Percentiles rank a stretch among this genome's conserved stretches.
phyloP scores from a whole-genome alignment of 2,113 vertebrate species.

The Todiramphus chloris region DNA sequence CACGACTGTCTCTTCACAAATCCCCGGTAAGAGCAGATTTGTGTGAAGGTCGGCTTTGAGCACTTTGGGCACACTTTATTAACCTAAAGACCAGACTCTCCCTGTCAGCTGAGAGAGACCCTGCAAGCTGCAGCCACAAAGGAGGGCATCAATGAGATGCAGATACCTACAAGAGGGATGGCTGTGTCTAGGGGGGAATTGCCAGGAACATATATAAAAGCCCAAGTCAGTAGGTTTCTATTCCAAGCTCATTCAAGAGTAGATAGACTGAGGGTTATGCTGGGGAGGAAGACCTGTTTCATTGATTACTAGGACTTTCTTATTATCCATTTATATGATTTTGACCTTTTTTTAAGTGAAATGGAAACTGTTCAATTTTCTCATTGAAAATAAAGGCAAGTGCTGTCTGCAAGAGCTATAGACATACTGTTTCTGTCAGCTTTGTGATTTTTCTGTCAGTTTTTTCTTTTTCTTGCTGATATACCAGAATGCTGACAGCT shows the following conservation, averaged over 20 bases:
- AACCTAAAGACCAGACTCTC: not conserved
- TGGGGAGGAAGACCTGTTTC: not conserved
- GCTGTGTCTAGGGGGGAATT: not conserved
- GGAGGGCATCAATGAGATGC: not conserved
- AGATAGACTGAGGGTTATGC: not conserved
- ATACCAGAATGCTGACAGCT: constrained; percentile 26
- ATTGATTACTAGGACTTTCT: constrained; percentile 11
- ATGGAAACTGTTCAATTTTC: constrained; percentile 4
- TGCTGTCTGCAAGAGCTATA: not conserved
- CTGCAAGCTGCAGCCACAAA: not conserved
- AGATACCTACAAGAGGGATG: not conserved
- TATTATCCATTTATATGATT: not conserved
- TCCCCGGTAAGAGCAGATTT: not conserved
- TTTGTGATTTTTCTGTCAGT: constrained; percentile 17
- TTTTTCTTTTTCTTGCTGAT: constrained; percentile 3
- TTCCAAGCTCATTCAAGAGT: not conserved
- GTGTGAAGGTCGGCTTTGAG: not conserved
- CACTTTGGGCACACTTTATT: fast-evolving
- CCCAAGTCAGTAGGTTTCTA: not conserved
- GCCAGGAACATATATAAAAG: not conserved
- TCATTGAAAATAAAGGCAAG: not conserved
- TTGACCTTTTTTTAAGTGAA: constrained; percentile 39
- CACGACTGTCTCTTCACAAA: not conserved
- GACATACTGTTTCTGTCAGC: not conserved
- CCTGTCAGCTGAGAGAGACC: not conserved